A percentile compares a stretch with the other conserved stretches of the same genome.
Evolutionary conservation across 2,797 vertebrate genomes (phyloP).

Genomic region (Centroberyx gerrardi): DNA sequence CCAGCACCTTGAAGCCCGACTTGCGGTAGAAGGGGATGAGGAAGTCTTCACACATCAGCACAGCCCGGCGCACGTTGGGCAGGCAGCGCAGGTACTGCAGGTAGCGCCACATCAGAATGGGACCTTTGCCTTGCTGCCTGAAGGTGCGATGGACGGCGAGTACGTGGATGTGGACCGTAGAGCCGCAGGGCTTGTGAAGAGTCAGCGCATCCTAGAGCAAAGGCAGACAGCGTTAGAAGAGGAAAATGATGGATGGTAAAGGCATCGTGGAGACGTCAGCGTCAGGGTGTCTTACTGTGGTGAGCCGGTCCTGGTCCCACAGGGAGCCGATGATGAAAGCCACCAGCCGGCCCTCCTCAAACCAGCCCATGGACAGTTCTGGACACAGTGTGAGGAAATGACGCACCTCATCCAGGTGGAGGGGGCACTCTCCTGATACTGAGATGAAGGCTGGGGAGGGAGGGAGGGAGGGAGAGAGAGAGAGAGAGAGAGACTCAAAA

Average conservation of each 20-base stretch:
- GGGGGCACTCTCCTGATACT: constrained; percentile 92
- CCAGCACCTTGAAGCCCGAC: constrained; percentile 90
- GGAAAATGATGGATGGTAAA: background rate
- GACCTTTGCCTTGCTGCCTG: constrained; percentile 94
- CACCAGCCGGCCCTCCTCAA: constrained; percentile 93
- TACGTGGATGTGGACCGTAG: constrained; percentile 91
- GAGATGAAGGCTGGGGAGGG: constrained; percentile 91
- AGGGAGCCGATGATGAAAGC: constrained; percentile 96
- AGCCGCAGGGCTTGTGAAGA: constrained; percentile 90
- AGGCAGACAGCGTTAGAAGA: background rate
- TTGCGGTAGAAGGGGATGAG: constrained; percentile 94
- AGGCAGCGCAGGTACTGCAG: constrained; percentile 91
- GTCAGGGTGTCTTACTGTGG: constrained; percentile 81
- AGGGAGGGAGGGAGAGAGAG: constrained; percentile 1
- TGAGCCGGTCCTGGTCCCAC: constrained; percentile 94
- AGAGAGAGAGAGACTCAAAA: background rate
- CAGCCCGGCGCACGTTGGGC: constrained; percentile 87
- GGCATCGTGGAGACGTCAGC: background rate
- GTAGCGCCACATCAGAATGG: constrained; percentile 94
- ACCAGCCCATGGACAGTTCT: constrained; percentile 96
- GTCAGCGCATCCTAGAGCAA: constrained; percentile 88
- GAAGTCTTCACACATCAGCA: constrained; percentile 92
- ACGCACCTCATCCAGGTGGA: constrained; percentile 91
- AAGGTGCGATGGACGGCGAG: constrained; percentile 92
- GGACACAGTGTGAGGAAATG: constrained; percentile 95